Percentiles rank a stretch among this genome's conserved stretches.
These are phyloP conservation scores for Antigone vipio DNA, from an alignment of 2,113 vertebrate species.

Conservation along the genomic window DNA sequence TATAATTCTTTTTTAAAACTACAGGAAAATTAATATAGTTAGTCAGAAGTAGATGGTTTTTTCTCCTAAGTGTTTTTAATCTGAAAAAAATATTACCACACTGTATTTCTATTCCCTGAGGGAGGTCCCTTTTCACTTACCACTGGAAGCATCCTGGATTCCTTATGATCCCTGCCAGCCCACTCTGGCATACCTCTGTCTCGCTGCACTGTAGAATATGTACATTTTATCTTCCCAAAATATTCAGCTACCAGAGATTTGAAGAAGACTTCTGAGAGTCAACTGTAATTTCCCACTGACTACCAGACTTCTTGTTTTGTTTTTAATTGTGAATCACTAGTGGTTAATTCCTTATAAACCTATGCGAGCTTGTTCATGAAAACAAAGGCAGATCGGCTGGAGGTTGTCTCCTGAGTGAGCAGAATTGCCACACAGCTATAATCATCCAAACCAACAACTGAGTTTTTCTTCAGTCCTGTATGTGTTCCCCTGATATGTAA, in stretches of 20 bases:
- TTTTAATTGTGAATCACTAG: background rate
- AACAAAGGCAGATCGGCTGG: background rate
- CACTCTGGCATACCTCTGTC: background rate
- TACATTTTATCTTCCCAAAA: background rate
- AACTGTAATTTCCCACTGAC: background rate
- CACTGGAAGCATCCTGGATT: background rate
- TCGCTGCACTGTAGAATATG: background rate
- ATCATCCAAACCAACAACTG: background rate
- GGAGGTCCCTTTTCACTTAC: background rate
- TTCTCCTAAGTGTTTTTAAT: background rate
- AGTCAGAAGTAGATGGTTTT: background rate
- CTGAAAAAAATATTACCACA: background rate
- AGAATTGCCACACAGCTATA: background rate
- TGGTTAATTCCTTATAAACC: background rate
- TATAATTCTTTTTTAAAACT: background rate
- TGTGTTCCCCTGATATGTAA: background rate
- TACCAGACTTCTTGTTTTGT: background rate
- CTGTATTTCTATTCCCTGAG: background rate
- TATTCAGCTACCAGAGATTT: background rate
- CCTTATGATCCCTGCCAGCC: background rate
- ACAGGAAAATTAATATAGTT: background rate
- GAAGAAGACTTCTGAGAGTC: background rate
- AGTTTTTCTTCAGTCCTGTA: background rate
- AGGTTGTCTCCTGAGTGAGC: background rate
- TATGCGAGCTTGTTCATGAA: background rate